Evolutionary conservation across 1,140 invertebrate genomes (phyloP).

Genomic region (Caenorhabditis inopinata): DNA sequence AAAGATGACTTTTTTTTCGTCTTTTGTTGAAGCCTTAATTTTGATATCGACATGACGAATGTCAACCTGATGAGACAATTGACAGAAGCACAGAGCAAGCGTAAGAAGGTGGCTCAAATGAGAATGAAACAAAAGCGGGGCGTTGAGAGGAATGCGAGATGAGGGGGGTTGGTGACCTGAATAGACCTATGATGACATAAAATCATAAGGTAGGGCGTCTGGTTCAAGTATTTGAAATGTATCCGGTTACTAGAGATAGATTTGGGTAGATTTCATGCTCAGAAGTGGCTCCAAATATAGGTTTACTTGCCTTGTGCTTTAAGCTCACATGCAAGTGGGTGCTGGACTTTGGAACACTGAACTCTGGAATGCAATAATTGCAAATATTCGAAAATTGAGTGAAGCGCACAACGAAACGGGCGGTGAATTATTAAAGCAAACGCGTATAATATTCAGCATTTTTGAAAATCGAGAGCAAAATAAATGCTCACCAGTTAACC

Average conservation of each 20-base stretch:
- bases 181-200: constrained; percentile 14
- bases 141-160: not conserved
- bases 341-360: not conserved
- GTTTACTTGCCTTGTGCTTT: not conserved
- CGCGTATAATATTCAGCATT: too few species aligned
- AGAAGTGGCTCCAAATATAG: not conserved
- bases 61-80: not conserved
- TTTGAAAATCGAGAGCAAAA: too few species aligned
- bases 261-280: not conserved
- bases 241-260: not conserved
- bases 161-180: not conserved
- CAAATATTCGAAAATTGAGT: too few species aligned
- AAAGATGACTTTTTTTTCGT: too few species aligned
- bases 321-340: not conserved
- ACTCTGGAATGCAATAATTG: not conserved
- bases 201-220: not conserved
- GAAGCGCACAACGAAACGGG: too few species aligned
- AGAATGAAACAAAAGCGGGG: constrained; percentile 4
- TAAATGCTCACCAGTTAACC: too few species aligned
- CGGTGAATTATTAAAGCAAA: too few species aligned
- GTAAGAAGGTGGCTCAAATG: not conserved
- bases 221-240: constrained; percentile 34
- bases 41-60: not conserved
- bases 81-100: not conserved
- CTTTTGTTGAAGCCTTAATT: constrained; percentile 8